A percentile compares a stretch with the other conserved stretches of the same genome.
Conservation (phyloP, 2,888 invertebrate genomes). For the Tortricodes alternella region DNA sequence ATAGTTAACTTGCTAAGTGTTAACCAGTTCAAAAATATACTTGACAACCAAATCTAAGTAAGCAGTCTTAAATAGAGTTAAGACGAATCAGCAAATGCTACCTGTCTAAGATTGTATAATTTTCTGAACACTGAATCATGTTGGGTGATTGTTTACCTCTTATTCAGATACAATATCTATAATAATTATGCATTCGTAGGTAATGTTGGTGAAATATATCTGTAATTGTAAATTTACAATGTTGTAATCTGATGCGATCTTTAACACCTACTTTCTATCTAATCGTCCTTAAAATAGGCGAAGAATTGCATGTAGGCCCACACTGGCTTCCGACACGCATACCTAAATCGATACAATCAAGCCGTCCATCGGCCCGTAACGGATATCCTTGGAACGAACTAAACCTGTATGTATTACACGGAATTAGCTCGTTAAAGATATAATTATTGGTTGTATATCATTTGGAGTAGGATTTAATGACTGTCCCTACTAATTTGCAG, state of each 20-base stretch:
- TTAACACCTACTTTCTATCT: slow-evolving; percentile 16
- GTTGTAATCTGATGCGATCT: neutral
- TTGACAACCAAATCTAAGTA: no score
- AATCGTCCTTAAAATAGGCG: slow-evolving; percentile 15
- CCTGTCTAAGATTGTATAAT: no score
- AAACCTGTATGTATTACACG: slow-evolving; percentile 51
- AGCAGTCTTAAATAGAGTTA: no score
- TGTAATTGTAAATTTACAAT: no score
- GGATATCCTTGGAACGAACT: slow-evolving; percentile 48
- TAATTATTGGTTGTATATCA: slow-evolving; percentile 2
- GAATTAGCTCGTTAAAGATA: slow-evolving; percentile 37
- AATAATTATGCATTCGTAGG: no score
- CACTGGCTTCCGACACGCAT: slow-evolving; percentile 16
- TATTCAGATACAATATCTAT: no score
- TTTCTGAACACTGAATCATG: no score
- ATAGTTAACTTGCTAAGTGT: no score
- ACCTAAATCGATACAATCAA: slow-evolving; percentile 35
- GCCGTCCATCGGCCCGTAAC: slow-evolving; percentile 43
- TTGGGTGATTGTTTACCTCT: no score
- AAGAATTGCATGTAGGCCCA: slow-evolving; percentile 2
- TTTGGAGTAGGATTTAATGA: slow-evolving; percentile 22
- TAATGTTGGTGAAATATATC: neutral
- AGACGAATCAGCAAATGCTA: no score
- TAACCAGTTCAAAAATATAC: no score
- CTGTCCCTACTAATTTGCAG: slow-evolving; percentile 37